phyloP scores from a whole-genome alignment of 1,140 invertebrate genomes.

The Drosophila seguyi region DNA sequence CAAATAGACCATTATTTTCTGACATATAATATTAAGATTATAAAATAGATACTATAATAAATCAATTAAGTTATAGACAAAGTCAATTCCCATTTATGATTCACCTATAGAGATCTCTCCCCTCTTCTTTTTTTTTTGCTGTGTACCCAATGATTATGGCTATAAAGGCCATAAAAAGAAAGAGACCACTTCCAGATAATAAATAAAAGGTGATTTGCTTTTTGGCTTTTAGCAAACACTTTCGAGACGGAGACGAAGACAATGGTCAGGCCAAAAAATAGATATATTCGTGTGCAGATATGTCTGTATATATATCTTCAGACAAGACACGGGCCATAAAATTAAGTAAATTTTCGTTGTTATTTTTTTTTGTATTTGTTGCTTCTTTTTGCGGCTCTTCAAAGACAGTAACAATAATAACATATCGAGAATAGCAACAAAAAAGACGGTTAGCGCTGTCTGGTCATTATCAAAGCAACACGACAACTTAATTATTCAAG shows the following conservation, averaged over 20 bases:
- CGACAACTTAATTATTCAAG: conserved; percentile 80
- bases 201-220: conserved; percentile 76
- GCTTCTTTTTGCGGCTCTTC: conserved; percentile 63
- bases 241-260: conserved; percentile 8
- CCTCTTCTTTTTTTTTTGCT: background rate
- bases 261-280: conserved; percentile 7
- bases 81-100: background rate
- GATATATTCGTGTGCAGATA: background rate
- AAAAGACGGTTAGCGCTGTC: conserved; percentile 24
- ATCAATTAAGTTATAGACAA: background rate
- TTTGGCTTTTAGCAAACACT: conserved; percentile 56
- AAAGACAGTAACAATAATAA: conserved; percentile 47
- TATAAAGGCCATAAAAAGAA: conserved; percentile 33
- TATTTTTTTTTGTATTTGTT: background rate
- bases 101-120: background rate
- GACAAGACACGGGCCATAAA: conserved; percentile 65
- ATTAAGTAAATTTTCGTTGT: conserved; percentile 63
- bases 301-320: background rate
- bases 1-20: background rate
- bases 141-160: conserved; percentile 20
- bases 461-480: conserved; percentile 60
- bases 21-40: background rate
- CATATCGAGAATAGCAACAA: conserved; percentile 26
- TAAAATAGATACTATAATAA: background rate
- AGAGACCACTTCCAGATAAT: conserved; percentile 59